phyloP scores from a whole-genome alignment of 2,888 invertebrate genomes.

The Anaspis maculata region DNA sequence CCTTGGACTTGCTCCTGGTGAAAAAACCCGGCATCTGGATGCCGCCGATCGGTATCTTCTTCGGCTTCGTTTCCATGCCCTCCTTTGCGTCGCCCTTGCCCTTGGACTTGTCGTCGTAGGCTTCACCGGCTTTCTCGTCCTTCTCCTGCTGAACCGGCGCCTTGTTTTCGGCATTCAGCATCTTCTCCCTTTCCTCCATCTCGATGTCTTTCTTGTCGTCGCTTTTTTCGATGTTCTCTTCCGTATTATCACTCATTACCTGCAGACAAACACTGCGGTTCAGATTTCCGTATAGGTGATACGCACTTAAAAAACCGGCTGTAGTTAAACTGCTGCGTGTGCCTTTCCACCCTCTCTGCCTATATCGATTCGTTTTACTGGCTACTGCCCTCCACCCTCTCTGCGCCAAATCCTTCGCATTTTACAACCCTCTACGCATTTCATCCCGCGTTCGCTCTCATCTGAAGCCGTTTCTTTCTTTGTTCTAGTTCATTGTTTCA shows the following conservation, averaged over 20 bases:
- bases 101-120: constrained; percentile 45
- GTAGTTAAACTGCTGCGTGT: too few species aligned
- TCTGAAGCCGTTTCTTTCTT: too few species aligned
- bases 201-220: constrained; percentile 61
- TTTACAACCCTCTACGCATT: too few species aligned
- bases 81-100: constrained; percentile 52
- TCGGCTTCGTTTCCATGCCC: constrained; percentile 68
- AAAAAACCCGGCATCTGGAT: constrained; percentile 84
- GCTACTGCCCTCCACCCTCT: too few species aligned
- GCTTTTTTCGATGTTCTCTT: constrained; percentile 41
- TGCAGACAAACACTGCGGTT: too few species aligned
- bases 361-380: too few species aligned
- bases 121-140: constrained; percentile 38
- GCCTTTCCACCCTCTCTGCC: too few species aligned
- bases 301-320: too few species aligned
- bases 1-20: constrained; percentile 66
- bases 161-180: constrained; percentile 55
- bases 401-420: too few species aligned
- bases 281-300: too few species aligned
- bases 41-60: constrained; percentile 80
- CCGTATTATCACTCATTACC: constrained; percentile 31
- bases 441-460: too few species aligned
- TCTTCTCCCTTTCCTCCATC: constrained; percentile 55
- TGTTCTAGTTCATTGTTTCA: too few species aligned
- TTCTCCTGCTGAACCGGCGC: constrained; percentile 48